Conservation (phyloP, 2,797 vertebrate species). For the Cynopterus sphinx region DNA sequence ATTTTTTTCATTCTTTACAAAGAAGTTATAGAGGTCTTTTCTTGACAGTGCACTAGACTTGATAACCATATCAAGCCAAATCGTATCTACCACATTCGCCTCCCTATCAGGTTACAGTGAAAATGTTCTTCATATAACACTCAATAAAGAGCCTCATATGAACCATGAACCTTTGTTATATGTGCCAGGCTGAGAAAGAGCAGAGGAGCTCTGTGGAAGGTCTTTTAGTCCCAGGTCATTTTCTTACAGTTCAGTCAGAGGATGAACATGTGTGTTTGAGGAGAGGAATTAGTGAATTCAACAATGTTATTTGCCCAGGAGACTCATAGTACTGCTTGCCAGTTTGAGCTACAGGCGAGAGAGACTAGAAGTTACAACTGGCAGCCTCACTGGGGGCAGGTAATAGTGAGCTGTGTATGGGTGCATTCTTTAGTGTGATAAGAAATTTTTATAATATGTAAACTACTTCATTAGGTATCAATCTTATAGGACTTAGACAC, state of each 20-base stretch:
- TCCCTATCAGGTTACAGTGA: slow-evolving; percentile 71
- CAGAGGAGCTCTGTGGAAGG: slow-evolving; percentile 72
- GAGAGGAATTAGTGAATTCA: slow-evolving; percentile 49
- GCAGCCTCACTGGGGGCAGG: slow-evolving; percentile 18
- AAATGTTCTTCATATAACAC: slow-evolving; percentile 71
- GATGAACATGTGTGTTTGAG: slow-evolving; percentile 38
- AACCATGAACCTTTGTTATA: slow-evolving; percentile 67
- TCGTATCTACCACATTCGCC: slow-evolving; percentile 44
- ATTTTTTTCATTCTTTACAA: slow-evolving; percentile 63
- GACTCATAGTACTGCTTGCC: not conserved
- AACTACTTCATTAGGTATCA: slow-evolving; percentile 33
- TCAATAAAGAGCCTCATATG: slow-evolving; percentile 80
- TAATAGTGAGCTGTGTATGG: not conserved
- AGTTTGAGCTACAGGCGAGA: slow-evolving; percentile 57
- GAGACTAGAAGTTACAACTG: slow-evolving; percentile 29
- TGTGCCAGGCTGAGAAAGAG: slow-evolving; percentile 74
- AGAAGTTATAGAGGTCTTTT: slow-evolving; percentile 52
- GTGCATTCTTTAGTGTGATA: slow-evolving; percentile 38
- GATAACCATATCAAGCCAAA: slow-evolving; percentile 76
- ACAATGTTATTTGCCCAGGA: slow-evolving; percentile 14
- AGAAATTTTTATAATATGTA: not conserved
- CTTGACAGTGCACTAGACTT: slow-evolving; percentile 49
- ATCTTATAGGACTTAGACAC: not conserved
- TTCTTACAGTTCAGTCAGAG: not conserved
- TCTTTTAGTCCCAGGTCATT: slow-evolving; percentile 60